Percentiles rank a stretch among this genome's conserved stretches.
Evolutionary conservation across 2,797 vertebrate species (phyloP).

Genomic region (Gymnothorax reevesii): DNA sequence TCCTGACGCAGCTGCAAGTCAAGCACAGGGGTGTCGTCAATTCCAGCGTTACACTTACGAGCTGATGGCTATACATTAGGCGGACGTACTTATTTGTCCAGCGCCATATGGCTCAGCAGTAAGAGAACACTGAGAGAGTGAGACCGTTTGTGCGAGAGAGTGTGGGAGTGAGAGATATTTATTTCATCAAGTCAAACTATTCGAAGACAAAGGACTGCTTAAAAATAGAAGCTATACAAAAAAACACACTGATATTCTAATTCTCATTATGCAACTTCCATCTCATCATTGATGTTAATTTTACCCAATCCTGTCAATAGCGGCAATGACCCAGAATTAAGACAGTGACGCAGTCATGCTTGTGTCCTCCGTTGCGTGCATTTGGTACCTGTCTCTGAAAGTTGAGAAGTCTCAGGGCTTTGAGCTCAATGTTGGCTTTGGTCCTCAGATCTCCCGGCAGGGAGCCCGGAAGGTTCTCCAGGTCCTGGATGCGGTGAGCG

Average conservation of each 20-base stretch:
- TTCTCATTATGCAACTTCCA: too few relatives aligned
- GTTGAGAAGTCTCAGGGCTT: conserved; percentile 90
- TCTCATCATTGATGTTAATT: not conserved
- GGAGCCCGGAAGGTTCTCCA: conserved; percentile 93
- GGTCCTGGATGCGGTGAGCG: conserved; percentile 91
- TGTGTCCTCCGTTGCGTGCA: not conserved
- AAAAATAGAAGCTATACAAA: not conserved
- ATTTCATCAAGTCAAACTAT: not conserved
- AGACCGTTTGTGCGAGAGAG: too few relatives aligned
- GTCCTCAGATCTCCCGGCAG: conserved; percentile 91
- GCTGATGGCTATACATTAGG: not conserved
- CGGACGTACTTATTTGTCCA: not conserved
- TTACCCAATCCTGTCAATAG: not conserved
- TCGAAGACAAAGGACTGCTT: not conserved
- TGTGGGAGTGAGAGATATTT: not conserved
- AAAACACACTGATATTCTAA: not conserved
- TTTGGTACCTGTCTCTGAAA: conserved; percentile 91
- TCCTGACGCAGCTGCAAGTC: conserved; percentile 86
- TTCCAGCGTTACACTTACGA: too few relatives aligned
- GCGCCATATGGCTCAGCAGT: not conserved
- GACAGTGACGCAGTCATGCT: not conserved
- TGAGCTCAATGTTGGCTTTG: conserved; percentile 95
- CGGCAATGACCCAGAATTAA: not conserved
- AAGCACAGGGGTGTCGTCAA: not conserved
- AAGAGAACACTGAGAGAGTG: not conserved